phyloP scores from a whole-genome alignment of 2,888 invertebrate species.

The Rotaria macrura region DNA sequence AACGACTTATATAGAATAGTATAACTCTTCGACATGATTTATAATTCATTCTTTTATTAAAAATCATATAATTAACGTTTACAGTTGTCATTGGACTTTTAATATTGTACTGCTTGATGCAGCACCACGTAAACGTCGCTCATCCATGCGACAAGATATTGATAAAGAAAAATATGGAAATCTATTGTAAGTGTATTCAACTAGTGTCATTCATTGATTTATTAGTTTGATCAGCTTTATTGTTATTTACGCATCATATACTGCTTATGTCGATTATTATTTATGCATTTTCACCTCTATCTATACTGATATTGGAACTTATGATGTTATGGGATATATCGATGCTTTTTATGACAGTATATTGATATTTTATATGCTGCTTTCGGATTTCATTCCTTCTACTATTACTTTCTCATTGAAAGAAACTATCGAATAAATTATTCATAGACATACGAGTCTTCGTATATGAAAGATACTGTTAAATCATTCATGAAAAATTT shows the following conservation, averaged over 20 bases:
- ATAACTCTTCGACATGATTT: too few relatives aligned
- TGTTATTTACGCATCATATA: not conserved
- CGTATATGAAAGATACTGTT: too few relatives aligned
- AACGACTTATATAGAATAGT: not conserved
- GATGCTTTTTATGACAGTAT: too few relatives aligned
- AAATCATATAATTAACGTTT: not conserved
- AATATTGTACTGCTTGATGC: slow-evolving; percentile 15
- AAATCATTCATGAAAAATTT: too few relatives aligned
- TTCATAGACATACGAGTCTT: too few relatives aligned
- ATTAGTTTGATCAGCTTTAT: not conserved
- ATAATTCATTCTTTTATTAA: too few relatives aligned
- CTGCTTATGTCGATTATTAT: not conserved
- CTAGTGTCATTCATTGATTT: not conserved
- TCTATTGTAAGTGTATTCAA: not conserved
- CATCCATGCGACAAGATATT: not conserved
- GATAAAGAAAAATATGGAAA: not conserved
- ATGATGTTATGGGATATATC: not conserved
- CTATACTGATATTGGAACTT: not conserved
- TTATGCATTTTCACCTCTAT: not conserved
- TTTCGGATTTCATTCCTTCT: too few relatives aligned
- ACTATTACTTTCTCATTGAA: too few relatives aligned
- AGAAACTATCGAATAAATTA: too few relatives aligned
- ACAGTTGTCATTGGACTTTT: not conserved
- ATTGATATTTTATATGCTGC: too few relatives aligned
- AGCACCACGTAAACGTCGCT: not conserved